These are phyloP conservation scores for Nomada fucata DNA, from an alignment of 2,888 invertebrate genomes.

Conservation along the genomic window DNA sequence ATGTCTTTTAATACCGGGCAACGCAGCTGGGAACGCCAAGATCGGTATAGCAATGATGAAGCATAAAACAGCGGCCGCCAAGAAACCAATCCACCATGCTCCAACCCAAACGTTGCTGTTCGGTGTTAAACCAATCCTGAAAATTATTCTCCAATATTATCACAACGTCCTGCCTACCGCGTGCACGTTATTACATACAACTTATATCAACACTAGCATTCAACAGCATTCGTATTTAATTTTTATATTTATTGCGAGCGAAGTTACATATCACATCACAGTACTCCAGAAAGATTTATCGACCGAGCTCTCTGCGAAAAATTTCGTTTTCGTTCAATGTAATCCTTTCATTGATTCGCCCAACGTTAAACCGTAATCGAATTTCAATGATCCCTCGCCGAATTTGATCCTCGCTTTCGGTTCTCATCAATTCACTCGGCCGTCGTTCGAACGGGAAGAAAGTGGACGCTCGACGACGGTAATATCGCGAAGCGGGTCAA, in stretches of 20 bases:
- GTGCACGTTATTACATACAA: no score
- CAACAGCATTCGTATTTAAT: no score
- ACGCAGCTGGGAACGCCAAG: conserved; percentile 89
- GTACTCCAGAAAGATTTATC: no score
- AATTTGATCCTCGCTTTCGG: background rate
- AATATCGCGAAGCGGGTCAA: conserved; percentile 11
- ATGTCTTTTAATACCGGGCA: conserved; percentile 87
- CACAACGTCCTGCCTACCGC: background rate
- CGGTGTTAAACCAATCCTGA: conserved; percentile 89
- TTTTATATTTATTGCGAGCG: no score
- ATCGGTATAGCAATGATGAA: conserved; percentile 90
- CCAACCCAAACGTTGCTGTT: conserved; percentile 92
- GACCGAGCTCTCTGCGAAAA: no score
- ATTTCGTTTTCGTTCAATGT: no score
- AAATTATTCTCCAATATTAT: conserved; percentile 52
- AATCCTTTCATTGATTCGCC: no score
- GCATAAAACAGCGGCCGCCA: conserved; percentile 88
- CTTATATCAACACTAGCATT: no score
- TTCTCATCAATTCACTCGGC: background rate
- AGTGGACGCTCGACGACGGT: background rate
- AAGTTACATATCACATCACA: no score
- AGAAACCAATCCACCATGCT: conserved; percentile 94
- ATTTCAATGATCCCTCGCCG: background rate
- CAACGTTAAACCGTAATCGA: no score
- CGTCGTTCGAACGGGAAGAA: background rate